Conservation (phyloP, 2,888 invertebrate genomes). For the Argyresthia goedartella region DNA sequence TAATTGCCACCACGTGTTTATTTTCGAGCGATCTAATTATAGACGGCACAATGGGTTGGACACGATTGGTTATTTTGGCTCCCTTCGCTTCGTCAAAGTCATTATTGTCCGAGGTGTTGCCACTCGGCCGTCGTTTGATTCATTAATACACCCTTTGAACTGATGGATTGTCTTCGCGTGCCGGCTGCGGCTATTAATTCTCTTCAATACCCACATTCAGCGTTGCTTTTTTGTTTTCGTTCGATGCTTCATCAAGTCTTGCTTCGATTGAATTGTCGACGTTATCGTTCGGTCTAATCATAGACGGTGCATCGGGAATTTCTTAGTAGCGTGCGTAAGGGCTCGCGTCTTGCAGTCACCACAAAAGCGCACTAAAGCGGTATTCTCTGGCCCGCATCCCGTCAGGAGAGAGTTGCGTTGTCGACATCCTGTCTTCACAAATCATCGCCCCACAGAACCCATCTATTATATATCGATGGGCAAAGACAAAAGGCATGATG, state of each 20-base stretch:
- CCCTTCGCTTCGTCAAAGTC: constrained; percentile 59
- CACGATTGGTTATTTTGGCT: constrained; percentile 64
- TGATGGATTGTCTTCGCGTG: constrained; percentile 47
- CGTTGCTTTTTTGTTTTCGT: background rate
- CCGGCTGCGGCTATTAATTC: constrained; percentile 41
- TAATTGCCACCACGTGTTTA: constrained; percentile 71
- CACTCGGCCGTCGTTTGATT: constrained; percentile 61
- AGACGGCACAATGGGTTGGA: constrained; percentile 66
- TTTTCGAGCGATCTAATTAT: constrained; percentile 64
- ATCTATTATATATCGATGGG: constrained; percentile 28
- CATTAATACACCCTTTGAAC: constrained; percentile 63
- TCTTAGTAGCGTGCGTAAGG: background rate
- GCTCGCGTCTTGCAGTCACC: constrained; percentile 14
- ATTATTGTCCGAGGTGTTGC: constrained; percentile 65
- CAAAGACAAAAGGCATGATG: constrained; percentile 42
- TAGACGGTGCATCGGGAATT: constrained; percentile 6
- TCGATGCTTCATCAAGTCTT: constrained; percentile 17
- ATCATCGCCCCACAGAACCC: constrained; percentile 45
- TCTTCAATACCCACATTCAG: constrained; percentile 14
- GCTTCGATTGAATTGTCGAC: constrained; percentile 28
- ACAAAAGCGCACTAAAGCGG: constrained; percentile 52
- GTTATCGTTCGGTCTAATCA: constrained; percentile 16
- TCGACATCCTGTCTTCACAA: constrained; percentile 62
- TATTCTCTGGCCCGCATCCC: constrained; percentile 64
- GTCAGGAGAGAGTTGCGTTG: constrained; percentile 37